Evolutionary conservation across 2,888 invertebrate genomes (phyloP).

Genomic region (Calameuta filiformis): DNA sequence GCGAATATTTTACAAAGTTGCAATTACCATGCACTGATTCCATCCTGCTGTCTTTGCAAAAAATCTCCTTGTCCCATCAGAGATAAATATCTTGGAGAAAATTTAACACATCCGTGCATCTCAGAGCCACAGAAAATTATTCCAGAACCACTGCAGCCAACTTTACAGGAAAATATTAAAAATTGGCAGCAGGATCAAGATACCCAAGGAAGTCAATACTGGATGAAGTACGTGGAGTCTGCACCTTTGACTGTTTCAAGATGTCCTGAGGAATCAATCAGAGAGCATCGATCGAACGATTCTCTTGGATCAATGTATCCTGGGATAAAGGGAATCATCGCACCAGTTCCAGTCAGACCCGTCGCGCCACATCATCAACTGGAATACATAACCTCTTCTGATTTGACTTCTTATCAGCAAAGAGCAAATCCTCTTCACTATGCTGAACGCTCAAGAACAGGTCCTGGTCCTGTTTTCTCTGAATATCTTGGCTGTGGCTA

Average conservation of each 20-base stretch:
- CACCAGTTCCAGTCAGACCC: not conserved
- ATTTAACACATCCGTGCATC: not conserved
- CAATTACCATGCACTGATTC: not conserved
- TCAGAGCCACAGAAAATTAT: not conserved
- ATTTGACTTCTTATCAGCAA: not conserved
- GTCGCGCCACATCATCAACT: not conserved
- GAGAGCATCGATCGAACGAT: not conserved
- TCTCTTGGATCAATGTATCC: not conserved
- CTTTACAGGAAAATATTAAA: not conserved
- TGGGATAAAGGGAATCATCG: not conserved
- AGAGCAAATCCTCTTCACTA: not conserved
- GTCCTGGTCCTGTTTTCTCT: not conserved
- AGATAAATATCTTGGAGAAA: not conserved
- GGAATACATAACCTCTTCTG: not conserved
- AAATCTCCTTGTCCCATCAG: not conserved
- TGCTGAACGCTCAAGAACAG: not conserved
- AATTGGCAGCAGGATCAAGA: not conserved
- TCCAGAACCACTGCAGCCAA: not conserved
- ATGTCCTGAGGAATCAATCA: not conserved
- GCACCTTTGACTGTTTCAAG: not conserved
- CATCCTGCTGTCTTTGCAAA: not conserved
- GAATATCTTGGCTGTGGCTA: not conserved
- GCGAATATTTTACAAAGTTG: not conserved
- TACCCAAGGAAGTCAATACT: not conserved
- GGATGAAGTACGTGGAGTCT: not conserved